These are phyloP conservation scores for Conops quadrifasciatus DNA, from an alignment of 2,888 invertebrate species.

Conservation along the genomic window DNA sequence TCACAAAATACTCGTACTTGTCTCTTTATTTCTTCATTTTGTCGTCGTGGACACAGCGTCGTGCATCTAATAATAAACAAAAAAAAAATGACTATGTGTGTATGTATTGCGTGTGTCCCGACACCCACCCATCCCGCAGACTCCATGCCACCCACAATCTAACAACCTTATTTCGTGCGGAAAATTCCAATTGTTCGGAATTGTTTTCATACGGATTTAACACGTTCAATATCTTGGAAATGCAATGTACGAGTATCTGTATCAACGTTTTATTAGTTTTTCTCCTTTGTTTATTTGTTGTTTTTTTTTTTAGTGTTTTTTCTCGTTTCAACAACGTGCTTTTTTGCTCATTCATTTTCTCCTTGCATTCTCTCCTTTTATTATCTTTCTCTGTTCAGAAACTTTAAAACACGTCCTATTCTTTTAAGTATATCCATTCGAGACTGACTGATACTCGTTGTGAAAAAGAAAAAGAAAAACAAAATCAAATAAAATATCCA, in stretches of 20 bases:
- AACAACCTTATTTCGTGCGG: slow-evolving; percentile 14
- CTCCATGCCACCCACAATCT: background rate
- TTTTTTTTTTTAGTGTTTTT: background rate
- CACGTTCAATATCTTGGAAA: background rate
- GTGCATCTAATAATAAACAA: too few relatives aligned
- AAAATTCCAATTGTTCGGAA: slow-evolving; percentile 25
- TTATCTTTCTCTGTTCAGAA: too few relatives aligned
- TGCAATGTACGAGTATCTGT: too few relatives aligned
- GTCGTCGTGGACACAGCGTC: background rate
- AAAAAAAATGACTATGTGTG: too few relatives aligned
- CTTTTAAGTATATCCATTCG: too few relatives aligned
- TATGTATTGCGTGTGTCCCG: background rate
- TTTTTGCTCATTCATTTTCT: background rate
- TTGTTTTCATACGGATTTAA: slow-evolving; percentile 21
- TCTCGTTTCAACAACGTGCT: background rate
- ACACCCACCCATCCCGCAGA: background rate
- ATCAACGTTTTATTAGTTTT: background rate
- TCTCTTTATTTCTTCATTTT: background rate
- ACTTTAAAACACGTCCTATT: too few relatives aligned
- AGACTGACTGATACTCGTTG: too few relatives aligned
- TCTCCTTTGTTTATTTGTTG: background rate
- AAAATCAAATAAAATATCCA: too few relatives aligned
- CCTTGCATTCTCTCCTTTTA: background rate
- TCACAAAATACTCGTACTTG: background rate
- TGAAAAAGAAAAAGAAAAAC: too few relatives aligned